phyloP scores from a whole-genome alignment of 1,140 invertebrate species.

The Cotesia glomerata region DNA sequence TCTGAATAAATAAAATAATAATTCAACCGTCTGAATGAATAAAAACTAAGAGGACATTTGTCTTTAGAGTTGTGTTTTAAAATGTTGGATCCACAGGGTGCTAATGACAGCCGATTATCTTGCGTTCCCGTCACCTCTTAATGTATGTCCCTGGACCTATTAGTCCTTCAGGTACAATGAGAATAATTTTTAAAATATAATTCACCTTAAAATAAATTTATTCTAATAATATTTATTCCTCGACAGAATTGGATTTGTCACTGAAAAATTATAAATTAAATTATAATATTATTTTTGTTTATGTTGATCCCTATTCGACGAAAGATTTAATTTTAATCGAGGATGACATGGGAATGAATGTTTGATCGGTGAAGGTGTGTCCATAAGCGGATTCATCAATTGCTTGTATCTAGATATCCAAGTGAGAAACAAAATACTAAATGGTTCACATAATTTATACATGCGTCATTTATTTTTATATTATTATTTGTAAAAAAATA shows the following conservation, averaged over 20 bases:
- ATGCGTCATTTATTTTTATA: too few relatives aligned
- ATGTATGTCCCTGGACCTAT: slow-evolving; percentile 6
- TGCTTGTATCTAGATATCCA: not conserved
- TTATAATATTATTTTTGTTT: not conserved
- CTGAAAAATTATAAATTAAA: not conserved
- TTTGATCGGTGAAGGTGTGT: not conserved
- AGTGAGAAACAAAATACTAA: not conserved
- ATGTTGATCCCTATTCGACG: not conserved
- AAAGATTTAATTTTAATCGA: not conserved
- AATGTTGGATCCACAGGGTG: slow-evolving; percentile 33
- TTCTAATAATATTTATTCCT: not conserved
- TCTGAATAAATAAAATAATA: not conserved
- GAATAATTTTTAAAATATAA: slow-evolving; percentile 11
- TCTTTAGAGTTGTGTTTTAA: not conserved
- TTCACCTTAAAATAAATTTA: slow-evolving; percentile 7
- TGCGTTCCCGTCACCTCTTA: slow-evolving; percentile 21
- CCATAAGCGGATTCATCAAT: slow-evolving; percentile 12
- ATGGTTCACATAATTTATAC: not conserved
- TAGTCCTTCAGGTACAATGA: slow-evolving; percentile 15
- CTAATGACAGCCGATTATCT: slow-evolving; percentile 48
- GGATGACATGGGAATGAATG: slow-evolving; percentile 6
- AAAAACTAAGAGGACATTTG: too few relatives aligned
- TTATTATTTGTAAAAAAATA: too few relatives aligned
- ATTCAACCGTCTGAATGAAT: not conserved
- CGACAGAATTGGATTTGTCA: slow-evolving; percentile 29